Conservation (phyloP, 2,888 invertebrate species). For the Caenorhabditis imperialis region DNA sequence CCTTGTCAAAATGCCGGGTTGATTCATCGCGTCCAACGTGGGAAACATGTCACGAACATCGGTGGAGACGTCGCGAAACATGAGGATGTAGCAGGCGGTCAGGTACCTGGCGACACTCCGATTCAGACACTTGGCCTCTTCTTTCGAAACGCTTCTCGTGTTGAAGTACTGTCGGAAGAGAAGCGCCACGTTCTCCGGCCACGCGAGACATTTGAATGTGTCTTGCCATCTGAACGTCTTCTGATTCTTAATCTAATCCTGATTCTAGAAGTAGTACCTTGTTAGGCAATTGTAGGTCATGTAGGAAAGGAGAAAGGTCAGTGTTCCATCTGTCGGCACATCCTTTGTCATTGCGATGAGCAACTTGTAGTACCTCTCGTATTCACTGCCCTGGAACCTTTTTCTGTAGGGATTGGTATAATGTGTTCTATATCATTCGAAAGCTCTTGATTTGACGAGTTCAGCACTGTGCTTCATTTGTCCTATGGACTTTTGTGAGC, state of each 20-base stretch:
- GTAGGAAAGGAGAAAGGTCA: slow-evolving; percentile 52
- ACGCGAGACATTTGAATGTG: slow-evolving; percentile 52
- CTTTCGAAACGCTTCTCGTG: slow-evolving; percentile 27
- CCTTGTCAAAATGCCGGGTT: slow-evolving; percentile 47
- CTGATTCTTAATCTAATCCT: neutral
- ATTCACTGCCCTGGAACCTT: slow-evolving; percentile 13
- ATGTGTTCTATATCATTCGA: too few relatives aligned
- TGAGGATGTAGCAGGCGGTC: slow-evolving; percentile 52
- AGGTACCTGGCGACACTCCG: slow-evolving; percentile 57
- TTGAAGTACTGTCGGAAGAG: slow-evolving; percentile 50
- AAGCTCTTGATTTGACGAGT: too few relatives aligned
- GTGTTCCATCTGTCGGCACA: slow-evolving; percentile 37
- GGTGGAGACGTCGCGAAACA: slow-evolving; percentile 56
- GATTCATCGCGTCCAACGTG: slow-evolving; percentile 35
- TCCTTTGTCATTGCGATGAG: slow-evolving; percentile 11
- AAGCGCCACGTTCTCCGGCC: slow-evolving; percentile 61
- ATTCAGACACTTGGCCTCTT: slow-evolving; percentile 22
- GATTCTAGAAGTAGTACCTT: neutral
- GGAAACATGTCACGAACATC: slow-evolving; percentile 55
- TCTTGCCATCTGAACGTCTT: slow-evolving; percentile 38
- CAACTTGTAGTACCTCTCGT: slow-evolving; percentile 13
- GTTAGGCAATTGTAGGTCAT: slow-evolving; percentile 47
- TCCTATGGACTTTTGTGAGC: too few relatives aligned
- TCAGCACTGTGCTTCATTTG: too few relatives aligned
- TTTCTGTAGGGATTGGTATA: too few relatives aligned